Percentiles rank a stretch among this genome's conserved stretches.
Conservation (phyloP, 2,113 vertebrate species). For the Lipotes vexillifer region DNA sequence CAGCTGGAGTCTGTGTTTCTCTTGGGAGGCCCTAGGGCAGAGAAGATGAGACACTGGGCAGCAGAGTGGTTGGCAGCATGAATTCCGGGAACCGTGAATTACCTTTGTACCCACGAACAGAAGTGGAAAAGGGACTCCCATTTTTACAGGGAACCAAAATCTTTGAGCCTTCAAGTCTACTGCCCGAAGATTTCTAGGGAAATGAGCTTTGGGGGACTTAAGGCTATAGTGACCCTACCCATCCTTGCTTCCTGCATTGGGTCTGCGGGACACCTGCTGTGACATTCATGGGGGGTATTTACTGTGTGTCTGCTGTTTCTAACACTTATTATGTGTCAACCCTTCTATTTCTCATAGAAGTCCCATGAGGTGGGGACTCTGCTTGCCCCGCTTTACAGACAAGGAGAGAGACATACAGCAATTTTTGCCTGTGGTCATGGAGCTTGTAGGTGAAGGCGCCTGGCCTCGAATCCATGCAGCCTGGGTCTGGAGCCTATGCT, state of each 20-base stretch:
- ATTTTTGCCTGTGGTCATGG: fast-evolving
- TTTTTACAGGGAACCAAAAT: neutral
- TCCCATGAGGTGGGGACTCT: neutral
- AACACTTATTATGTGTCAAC: neutral
- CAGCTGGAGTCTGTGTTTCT: slow-evolving; percentile 19
- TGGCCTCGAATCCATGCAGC: neutral
- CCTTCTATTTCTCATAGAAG: neutral
- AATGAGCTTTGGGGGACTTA: neutral
- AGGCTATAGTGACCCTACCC: neutral
- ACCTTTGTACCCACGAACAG: neutral
- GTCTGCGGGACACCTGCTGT: neutral
- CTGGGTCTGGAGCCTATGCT: neutral
- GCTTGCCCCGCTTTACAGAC: neutral
- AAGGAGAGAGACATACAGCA: neutral
- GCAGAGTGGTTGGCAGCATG: neutral
- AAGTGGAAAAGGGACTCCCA: neutral
- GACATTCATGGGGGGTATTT: too few relatives aligned
- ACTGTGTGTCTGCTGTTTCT: neutral
- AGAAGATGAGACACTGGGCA: neutral
- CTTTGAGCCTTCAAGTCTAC: neutral
- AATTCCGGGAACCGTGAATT: neutral
- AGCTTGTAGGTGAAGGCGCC: neutral
- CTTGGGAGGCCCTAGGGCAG: slow-evolving; percentile 46
- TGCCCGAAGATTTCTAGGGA: neutral
- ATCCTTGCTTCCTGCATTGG: neutral